Percentiles rank a stretch among this genome's conserved stretches.
Conservation (phyloP, 2,888 invertebrate species). For the Idaea aversata region DNA sequence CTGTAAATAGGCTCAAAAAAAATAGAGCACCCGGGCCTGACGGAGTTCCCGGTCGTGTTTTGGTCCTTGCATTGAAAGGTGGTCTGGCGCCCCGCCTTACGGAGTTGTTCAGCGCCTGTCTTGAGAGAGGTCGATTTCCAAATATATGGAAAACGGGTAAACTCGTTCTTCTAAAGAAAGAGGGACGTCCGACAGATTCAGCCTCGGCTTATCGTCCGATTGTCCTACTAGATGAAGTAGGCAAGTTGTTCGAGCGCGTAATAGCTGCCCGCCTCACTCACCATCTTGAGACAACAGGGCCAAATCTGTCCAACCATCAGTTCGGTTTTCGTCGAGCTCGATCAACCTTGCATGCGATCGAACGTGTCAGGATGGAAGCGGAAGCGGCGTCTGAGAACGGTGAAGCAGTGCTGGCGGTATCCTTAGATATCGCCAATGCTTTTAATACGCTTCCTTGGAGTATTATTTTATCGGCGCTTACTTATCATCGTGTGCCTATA, state of each 20-base stretch:
- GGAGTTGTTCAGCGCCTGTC: constrained; percentile 11
- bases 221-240: constrained; percentile 18
- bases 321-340: neutral
- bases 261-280: constrained; percentile 2
- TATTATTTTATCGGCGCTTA: constrained; percentile 15
- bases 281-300: constrained; percentile 2
- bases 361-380: neutral
- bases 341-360: constrained; percentile 1
- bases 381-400: no score
- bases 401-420: neutral
- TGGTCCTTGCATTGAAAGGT: constrained; percentile 52
- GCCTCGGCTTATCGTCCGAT: constrained; percentile 18
- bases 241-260: constrained; percentile 11
- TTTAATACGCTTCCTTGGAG: constrained; percentile 26
- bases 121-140: constrained; percentile 6
- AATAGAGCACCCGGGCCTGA: neutral
- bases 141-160: constrained; percentile 8
- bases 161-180: constrained; percentile 15
- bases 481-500: neutral
- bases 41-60: constrained; percentile 78
- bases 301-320: constrained; percentile 1
- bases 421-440: no score
- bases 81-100: neutral
- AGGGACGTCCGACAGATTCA: constrained; percentile 11
- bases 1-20: no score